Evolutionary conservation across 1,140 invertebrate genomes (phyloP).

Genomic region (Drosophila orena): DNA sequence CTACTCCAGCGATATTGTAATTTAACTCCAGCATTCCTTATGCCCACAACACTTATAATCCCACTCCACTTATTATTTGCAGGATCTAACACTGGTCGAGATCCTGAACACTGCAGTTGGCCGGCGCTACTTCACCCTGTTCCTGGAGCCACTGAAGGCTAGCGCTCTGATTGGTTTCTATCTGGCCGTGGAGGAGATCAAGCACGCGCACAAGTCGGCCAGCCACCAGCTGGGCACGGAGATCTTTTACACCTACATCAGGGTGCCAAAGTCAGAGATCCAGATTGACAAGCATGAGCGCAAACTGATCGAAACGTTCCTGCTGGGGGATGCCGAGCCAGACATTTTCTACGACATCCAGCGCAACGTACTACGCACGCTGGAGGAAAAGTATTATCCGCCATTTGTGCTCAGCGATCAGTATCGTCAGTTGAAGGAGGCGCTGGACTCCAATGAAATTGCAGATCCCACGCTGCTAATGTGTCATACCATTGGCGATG

Average conservation of each 20-base stretch:
- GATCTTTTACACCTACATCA: conserved; percentile 95
- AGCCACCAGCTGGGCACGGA: conserved; percentile 95
- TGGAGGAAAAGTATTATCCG: conserved; percentile 95
- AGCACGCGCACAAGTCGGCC: conserved; percentile 89
- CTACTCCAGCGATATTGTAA: conserved; percentile 86
- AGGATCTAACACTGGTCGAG: conserved; percentile 88
- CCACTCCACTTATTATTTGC: neutral
- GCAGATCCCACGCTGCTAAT: conserved; percentile 80
- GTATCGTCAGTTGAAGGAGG: conserved; percentile 91
- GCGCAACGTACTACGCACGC: conserved; percentile 90
- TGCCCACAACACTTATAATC: neutral
- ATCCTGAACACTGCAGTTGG: conserved; percentile 90
- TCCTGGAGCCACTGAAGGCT: conserved; percentile 92
- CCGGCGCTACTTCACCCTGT: conserved; percentile 91
- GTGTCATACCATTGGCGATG: conserved; percentile 43
- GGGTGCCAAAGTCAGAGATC: conserved; percentile 91
- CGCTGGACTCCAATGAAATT: conserved; percentile 89
- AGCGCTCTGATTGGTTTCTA: conserved; percentile 94
- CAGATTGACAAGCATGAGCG: conserved; percentile 86
- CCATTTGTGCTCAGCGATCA: conserved; percentile 94
- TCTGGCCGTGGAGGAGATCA: conserved; percentile 94
- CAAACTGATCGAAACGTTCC: conserved; percentile 94
- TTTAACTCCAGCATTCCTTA: neutral
- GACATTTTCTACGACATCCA: conserved; percentile 96
- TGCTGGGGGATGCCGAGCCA: conserved; percentile 92